A percentile compares a stretch with the other conserved stretches of the same genome.
Evolutionary conservation across 1,140 invertebrate genomes (phyloP).

Genomic region (Wiebesia pumilae): DNA sequence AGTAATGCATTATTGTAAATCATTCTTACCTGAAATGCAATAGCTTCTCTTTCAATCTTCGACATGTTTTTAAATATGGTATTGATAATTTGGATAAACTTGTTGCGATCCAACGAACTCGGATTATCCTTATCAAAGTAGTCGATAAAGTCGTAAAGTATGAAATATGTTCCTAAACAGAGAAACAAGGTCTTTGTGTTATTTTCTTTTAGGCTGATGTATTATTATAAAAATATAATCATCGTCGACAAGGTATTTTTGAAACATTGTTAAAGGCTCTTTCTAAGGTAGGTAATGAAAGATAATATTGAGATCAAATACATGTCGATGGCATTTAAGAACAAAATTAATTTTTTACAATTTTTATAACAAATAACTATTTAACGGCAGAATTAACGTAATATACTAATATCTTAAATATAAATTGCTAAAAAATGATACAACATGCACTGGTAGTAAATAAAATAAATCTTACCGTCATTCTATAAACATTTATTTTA

Average conservation of each 20-base stretch:
- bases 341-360: too few relatives aligned
- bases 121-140: constrained; percentile 91
- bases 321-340: too few relatives aligned
- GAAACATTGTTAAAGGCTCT: too few relatives aligned
- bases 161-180: constrained; percentile 90
- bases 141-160: constrained; percentile 93
- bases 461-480: too few relatives aligned
- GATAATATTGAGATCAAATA: too few relatives aligned
- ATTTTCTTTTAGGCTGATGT: background rate
- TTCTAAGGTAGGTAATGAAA: background rate
- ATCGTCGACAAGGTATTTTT: constrained; percentile 10
- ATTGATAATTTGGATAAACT: constrained; percentile 90
- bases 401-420: too few relatives aligned
- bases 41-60: constrained; percentile 88
- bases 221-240: constrained; percentile 10
- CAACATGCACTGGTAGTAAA: too few relatives aligned
- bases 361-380: too few relatives aligned
- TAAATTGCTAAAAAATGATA: too few relatives aligned
- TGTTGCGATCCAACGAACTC: constrained; percentile 86
- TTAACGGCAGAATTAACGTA: too few relatives aligned
- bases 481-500: too few relatives aligned
- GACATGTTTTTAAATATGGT: constrained; percentile 91
- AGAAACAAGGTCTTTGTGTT: constrained; percentile 53
- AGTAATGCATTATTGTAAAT: background rate
- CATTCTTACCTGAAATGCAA: constrained; percentile 88